phyloP scores from a whole-genome alignment of 2,888 invertebrate genomes.

The Gordius sp. region DNA sequence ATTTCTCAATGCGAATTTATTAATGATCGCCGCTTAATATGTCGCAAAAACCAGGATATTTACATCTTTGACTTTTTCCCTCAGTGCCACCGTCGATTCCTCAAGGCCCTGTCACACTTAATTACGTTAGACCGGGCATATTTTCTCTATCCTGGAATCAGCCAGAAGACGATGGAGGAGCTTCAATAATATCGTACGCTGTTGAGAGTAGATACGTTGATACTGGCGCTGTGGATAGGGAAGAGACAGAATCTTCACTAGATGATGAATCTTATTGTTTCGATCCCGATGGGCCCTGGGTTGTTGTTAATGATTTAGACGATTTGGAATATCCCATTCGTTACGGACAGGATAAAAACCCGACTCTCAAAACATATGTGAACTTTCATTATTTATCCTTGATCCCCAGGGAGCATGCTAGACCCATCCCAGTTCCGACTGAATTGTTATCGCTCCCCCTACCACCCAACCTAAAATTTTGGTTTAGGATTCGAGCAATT shows the following conservation, averaged over 20 bases:
- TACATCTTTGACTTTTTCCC: no score
- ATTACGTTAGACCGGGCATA: not conserved
- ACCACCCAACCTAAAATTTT: not conserved
- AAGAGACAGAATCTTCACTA: no score
- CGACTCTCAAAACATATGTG: no score
- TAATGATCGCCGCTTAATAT: no score
- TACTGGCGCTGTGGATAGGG: not conserved
- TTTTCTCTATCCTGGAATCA: not conserved
- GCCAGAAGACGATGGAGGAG: not conserved
- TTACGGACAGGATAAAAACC: not conserved
- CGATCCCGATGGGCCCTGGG: not conserved
- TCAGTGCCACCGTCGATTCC: not conserved
- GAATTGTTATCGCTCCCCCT: constrained; percentile 1
- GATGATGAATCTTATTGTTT: not conserved
- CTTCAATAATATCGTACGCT: not conserved
- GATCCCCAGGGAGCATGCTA: not conserved
- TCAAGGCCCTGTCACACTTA: not conserved
- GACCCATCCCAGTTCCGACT: not conserved
- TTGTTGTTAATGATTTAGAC: not conserved
- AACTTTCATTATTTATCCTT: not conserved
- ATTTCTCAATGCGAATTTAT: no score
- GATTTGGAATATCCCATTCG: not conserved
- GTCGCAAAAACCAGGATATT: no score
- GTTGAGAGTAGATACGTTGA: not conserved
- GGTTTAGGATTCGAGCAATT: not conserved